Conservation (phyloP, 1,140 invertebrate species). For the Papilio polyxenes region DNA sequence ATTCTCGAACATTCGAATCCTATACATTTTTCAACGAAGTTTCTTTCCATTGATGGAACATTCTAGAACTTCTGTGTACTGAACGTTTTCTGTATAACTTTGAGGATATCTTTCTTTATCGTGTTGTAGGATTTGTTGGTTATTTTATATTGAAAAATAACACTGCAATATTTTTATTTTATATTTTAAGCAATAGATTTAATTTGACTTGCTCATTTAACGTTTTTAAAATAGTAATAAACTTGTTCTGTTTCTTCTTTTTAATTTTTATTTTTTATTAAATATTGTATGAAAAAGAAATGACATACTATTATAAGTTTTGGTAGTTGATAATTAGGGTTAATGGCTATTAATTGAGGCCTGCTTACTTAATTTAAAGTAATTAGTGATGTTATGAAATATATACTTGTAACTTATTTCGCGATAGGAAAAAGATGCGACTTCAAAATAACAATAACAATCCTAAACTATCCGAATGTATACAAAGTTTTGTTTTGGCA, state of each 20-base stretch:
- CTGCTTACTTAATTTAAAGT: background rate
- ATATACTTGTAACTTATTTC: background rate
- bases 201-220: background rate
- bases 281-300: background rate
- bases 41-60: too few species aligned
- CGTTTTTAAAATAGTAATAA: background rate
- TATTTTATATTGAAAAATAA: background rate
- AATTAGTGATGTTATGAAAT: too few species aligned
- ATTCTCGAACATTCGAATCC: too few species aligned
- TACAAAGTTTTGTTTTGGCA: background rate
- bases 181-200: constrained; percentile 4
- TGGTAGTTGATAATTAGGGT: background rate
- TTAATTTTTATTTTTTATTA: background rate
- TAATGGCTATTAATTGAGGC: constrained; percentile 3
- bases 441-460: background rate
- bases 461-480: background rate
- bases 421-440: background rate
- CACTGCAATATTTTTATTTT: background rate
- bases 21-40: too few species aligned
- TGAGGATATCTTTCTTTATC: background rate
- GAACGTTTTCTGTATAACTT: background rate
- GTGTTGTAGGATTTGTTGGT: background rate
- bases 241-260: background rate
- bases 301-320: background rate
- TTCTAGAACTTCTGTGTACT: background rate